Conservation (phyloP, 2,113 vertebrate genomes). For the Sylvilagus bachmani region DNA sequence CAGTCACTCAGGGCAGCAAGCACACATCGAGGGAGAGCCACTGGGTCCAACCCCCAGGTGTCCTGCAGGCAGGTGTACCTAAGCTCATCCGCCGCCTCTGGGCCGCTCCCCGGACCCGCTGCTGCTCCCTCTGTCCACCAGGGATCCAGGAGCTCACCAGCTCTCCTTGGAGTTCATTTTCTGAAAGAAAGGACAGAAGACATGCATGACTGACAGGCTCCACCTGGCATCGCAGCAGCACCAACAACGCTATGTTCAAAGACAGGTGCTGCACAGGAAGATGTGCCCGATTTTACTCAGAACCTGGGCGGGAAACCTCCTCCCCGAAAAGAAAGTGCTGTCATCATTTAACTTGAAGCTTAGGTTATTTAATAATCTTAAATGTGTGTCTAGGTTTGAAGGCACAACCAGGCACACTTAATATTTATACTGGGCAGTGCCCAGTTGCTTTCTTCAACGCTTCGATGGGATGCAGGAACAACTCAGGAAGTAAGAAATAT, state of each 20-base stretch:
- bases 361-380: background rate
- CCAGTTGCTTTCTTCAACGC: background rate
- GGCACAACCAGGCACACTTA: background rate
- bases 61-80: conserved; percentile 90
- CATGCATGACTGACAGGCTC: no score
- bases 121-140: conserved; percentile 86
- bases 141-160: conserved; percentile 89
- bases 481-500: conserved; percentile 9
- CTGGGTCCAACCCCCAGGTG: conserved; percentile 28
- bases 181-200: conserved; percentile 85
- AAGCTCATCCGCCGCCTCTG: conserved; percentile 88
- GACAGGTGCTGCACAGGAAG: background rate
- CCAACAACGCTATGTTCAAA: rapidly evolving
- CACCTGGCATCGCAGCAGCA: no score
- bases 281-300: background rate
- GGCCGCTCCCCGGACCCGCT: conserved; percentile 90
- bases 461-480: conserved; percentile 16
- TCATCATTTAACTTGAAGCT: background rate
- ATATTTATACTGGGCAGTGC: background rate
- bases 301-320: background rate
- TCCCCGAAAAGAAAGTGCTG: background rate
- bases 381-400: background rate
- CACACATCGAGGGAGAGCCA: conserved; percentile 12
- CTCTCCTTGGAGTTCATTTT: conserved; percentile 93
- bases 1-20: conserved; percentile 72